Evolutionary conservation across 2,797 vertebrate species (phyloP).

Genomic region (Eospalax fontanierii): DNA sequence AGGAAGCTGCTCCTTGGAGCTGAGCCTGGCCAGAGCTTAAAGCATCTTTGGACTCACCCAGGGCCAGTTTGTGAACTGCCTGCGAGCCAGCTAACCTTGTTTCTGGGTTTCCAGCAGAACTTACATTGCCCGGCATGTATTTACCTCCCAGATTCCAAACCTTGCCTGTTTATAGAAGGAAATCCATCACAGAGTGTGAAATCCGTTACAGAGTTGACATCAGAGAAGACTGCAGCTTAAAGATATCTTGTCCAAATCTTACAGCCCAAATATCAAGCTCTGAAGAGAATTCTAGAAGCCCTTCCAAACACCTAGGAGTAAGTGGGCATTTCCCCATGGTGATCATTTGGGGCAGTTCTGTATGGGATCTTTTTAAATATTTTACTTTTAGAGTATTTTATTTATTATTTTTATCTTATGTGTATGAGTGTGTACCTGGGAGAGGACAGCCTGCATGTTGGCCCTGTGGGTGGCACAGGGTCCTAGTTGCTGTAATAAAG

Average conservation of each 20-base stretch:
- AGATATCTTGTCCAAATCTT: not conserved
- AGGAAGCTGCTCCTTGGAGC: not conserved
- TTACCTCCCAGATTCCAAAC: not conserved
- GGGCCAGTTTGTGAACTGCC: not conserved
- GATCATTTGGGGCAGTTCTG: not conserved
- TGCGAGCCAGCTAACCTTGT: not conserved
- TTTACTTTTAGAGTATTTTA: too few relatives aligned
- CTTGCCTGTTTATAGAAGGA: not conserved
- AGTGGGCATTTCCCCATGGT: not conserved
- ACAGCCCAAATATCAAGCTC: accelerated
- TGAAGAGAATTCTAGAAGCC: not conserved
- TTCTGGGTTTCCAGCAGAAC: not conserved
- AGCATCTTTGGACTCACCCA: too few relatives aligned
- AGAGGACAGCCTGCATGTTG: too few relatives aligned
- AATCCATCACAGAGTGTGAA: not conserved
- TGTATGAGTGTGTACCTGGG: not conserved
- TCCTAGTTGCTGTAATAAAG: too few relatives aligned
- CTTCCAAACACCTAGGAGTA: not conserved
- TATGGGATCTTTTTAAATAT: too few relatives aligned
- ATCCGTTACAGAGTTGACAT: not conserved
- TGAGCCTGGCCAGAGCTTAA: not conserved
- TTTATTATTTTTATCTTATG: too few relatives aligned
- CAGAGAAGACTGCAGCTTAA: accelerated
- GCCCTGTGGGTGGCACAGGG: too few relatives aligned
- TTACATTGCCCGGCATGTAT: accelerated